Conservation (phyloP, 2,888 invertebrate genomes). For the Pterostichus niger region DNA sequence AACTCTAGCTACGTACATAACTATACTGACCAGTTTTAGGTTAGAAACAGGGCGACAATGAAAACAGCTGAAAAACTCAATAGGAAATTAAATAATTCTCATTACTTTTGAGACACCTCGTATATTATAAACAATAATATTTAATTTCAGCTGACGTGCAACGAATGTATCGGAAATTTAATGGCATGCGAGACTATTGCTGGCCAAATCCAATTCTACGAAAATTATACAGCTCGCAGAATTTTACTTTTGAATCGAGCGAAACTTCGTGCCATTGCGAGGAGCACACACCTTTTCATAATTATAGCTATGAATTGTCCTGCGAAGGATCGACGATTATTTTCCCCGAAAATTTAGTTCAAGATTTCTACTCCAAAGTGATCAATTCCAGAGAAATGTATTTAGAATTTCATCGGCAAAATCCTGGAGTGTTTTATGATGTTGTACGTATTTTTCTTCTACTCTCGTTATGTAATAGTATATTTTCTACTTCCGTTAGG, state of each 20-base stretch:
- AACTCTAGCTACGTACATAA: too few relatives aligned
- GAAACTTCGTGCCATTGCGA: neutral
- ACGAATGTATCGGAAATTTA: slow-evolving; percentile 3
- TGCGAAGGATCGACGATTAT: slow-evolving; percentile 27
- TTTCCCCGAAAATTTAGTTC: slow-evolving; percentile 24
- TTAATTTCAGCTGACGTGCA: slow-evolving; percentile 1
- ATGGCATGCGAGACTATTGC: neutral
- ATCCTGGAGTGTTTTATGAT: slow-evolving; percentile 74
- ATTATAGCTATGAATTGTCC: neutral
- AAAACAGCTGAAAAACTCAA: too few relatives aligned
- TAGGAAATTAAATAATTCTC: too few relatives aligned
- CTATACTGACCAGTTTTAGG: too few relatives aligned
- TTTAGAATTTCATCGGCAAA: slow-evolving; percentile 72
- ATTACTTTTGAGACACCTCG: too few relatives aligned
- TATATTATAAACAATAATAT: too few relatives aligned
- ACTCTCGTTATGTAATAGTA: too few relatives aligned
- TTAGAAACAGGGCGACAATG: too few relatives aligned
- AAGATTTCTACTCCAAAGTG: slow-evolving; percentile 71
- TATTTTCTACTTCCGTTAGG: too few relatives aligned
- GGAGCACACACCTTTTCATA: too few relatives aligned
- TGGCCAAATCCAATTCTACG: neutral
- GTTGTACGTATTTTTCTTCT: slow-evolving; percentile 70
- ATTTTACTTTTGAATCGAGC: neutral
- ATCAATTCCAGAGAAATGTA: slow-evolving; percentile 72
- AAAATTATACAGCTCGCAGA: neutral